Base-by-base conservation (phyloP, 2,113 vertebrate species). In the Elephas maximus region DNA sequence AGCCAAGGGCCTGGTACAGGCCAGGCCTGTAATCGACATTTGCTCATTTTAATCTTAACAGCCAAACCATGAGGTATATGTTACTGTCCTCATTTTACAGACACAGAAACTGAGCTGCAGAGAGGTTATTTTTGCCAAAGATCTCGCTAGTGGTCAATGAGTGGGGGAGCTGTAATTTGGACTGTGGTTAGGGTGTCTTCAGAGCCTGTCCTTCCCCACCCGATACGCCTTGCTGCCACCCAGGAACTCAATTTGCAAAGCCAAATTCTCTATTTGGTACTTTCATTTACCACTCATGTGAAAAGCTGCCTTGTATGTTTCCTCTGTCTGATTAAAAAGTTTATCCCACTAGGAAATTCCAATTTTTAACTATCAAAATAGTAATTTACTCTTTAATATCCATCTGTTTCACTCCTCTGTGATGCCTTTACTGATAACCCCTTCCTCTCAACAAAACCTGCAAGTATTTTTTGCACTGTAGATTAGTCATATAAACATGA, bases 301-400 rank as follows among this genome's bases (percentile, higher is more conserved):
- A 95, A 92, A 84, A 77, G 0, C 76, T 48, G 87, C 37, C 51
- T 76, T 88, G 9, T 71, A 63, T 73, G 21, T 23, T 57, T 89
- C 7, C 51, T 88, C 45, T 81, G 53, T 91, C 6, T 86, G 3
- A 65, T 81, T 89, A 45, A 87, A 82, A 92, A 80, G 2, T 6
- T 24, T 74, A 44, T 91, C 7, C 33, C 5, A 67, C 23, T 77
- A 28, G 18, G 37, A 87, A 93, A 37, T 73, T 8, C 23, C 48
- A 45, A 2, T 23, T 62, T 86, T 44, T 48, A 67, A 96, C 83
- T 84, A 45, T 53, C 76, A 93, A 86, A 85, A 86, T 14, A 82
- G 65, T 62, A 8, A 26, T 51, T 20, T 83, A 21, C 37, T 74
- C 57, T 88, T 65, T 12, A 30, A 5, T 44, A 17, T 8, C 37